Percentiles rank a stretch among this genome's conserved stretches.
Conservation (phyloP, 2,113 vertebrate genomes). For the Narcine bancroftii region DNA sequence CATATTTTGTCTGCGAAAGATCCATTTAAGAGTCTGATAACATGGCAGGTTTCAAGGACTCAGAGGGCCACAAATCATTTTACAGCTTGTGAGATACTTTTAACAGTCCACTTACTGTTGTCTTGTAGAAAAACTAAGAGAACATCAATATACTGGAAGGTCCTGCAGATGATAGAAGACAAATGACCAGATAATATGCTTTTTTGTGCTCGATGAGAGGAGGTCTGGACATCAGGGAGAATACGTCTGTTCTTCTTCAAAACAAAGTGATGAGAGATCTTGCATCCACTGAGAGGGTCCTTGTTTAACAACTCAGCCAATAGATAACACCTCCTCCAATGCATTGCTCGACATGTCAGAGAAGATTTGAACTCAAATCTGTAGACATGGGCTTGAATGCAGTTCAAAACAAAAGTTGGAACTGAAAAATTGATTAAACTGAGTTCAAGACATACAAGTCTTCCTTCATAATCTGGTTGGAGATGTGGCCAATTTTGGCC, state of each 20-base stretch:
- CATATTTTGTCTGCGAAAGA: no score
- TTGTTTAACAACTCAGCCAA: background rate
- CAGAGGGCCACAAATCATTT: background rate
- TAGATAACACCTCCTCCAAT: background rate
- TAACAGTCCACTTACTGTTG: background rate
- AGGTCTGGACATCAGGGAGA: background rate
- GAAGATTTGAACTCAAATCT: background rate
- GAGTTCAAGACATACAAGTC: background rate
- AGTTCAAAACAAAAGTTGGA: no score
- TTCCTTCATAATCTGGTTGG: background rate
- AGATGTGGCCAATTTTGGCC: background rate
- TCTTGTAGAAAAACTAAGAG: background rate
- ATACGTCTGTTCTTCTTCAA: background rate
- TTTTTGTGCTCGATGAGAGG: background rate
- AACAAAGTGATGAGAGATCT: background rate
- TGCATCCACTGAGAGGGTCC: background rate
- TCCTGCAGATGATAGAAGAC: background rate
- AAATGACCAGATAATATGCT: background rate
- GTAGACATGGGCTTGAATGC: background rate
- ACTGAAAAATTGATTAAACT: no score
- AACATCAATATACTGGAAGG: background rate
- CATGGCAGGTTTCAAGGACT: background rate
- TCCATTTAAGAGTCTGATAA: no score
- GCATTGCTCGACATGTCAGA: background rate
- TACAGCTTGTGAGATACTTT: background rate